Percentiles rank a stretch among this genome's conserved stretches.
Conservation (phyloP, 2,888 invertebrate species). For the Cephus rjabovi region DNA sequence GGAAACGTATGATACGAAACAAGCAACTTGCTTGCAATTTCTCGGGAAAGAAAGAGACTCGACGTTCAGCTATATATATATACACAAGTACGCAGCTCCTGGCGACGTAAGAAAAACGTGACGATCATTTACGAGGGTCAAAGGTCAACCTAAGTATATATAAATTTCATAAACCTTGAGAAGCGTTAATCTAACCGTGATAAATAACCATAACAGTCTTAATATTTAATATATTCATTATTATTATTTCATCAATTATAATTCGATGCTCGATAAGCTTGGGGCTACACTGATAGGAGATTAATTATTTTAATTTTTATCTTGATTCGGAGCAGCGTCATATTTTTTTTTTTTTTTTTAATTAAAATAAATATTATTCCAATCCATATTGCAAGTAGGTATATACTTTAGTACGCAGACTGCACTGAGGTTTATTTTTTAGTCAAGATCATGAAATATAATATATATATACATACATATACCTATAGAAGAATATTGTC, state of each 20-base stretch:
- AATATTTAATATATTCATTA: too few relatives aligned
- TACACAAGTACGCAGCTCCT: too few relatives aligned
- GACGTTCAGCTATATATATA: not conserved
- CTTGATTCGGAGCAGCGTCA: not conserved
- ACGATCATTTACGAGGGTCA: not conserved
- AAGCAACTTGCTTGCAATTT: not conserved
- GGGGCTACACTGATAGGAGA: not conserved
- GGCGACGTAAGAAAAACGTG: not conserved
- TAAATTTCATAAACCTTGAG: too few relatives aligned
- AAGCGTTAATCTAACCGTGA: too few relatives aligned
- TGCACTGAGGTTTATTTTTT: not conserved
- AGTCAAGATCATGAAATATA: not conserved
- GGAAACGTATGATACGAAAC: not conserved
- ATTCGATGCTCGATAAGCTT: too few relatives aligned
- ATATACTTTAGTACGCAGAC: not conserved
- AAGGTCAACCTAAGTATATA: not conserved
- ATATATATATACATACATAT: too few relatives aligned
- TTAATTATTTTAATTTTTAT: not conserved
- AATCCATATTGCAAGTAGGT: not conserved
- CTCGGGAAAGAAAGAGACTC: not conserved
- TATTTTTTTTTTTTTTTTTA: not conserved
- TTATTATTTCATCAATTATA: too few relatives aligned
- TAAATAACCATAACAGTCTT: too few relatives aligned
- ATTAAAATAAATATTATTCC: not conserved
- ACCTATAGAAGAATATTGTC: conserved; percentile 15